phyloP scores from a whole-genome alignment of 2,888 invertebrate species.

The Drosophila sordidapex region DNA sequence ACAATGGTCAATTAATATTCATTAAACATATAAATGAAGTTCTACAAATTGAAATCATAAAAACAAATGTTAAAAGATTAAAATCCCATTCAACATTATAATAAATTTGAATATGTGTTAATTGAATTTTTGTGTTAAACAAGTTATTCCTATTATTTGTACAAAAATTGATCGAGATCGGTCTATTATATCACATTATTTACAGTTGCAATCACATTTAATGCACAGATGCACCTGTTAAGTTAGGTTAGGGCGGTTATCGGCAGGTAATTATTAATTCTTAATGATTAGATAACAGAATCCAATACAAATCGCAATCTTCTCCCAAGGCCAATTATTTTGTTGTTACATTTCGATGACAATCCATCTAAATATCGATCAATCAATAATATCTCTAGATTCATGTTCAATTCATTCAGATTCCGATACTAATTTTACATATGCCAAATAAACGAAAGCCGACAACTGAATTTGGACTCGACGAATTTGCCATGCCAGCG shows the following conservation, averaged over 20 bases:
- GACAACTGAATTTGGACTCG: constrained; percentile 31
- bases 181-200: too few species aligned
- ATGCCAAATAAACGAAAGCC: background rate
- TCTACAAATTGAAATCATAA: background rate
- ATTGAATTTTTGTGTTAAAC: too few species aligned
- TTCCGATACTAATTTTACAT: background rate
- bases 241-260: background rate
- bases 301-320: background rate
- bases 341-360: background rate
- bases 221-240: too few species aligned
- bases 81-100: too few species aligned
- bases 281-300: background rate
- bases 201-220: too few species aligned
- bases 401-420: background rate
- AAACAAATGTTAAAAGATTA: too few species aligned
- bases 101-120: too few species aligned
- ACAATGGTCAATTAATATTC: too few species aligned
- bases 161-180: too few species aligned
- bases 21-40: background rate
- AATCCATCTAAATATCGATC: background rate
- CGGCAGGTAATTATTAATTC: background rate
- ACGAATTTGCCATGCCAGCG: constrained; percentile 29
- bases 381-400: background rate
- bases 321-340: background rate
- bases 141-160: too few species aligned